phyloP scores from a whole-genome alignment of 2,888 invertebrate genomes.

The Tetragonisca angustula region DNA sequence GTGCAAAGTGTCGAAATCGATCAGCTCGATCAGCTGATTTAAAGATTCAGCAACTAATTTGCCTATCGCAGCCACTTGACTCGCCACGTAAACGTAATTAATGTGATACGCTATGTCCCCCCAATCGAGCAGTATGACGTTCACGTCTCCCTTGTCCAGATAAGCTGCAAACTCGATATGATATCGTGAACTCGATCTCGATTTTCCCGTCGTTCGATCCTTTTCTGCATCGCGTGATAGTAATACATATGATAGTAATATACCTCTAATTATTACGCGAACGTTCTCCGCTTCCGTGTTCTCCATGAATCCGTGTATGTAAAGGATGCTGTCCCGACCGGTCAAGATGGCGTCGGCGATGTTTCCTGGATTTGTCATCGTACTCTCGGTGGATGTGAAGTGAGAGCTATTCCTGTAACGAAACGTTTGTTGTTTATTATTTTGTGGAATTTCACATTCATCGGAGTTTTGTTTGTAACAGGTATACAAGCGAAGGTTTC shows the following conservation, averaged over 20 bases:
- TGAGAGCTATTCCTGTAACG: conserved; percentile 22
- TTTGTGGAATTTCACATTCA: background rate
- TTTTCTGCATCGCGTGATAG: conserved; percentile 9
- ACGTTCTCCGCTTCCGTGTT: conserved; percentile 5
- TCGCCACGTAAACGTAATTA: conserved; percentile 60
- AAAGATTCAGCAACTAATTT: conserved; percentile 59
- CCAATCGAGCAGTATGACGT: conserved; percentile 76
- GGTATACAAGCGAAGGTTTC: background rate
- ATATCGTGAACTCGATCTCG: background rate
- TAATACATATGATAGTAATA: conserved; percentile 17
- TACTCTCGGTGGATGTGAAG: background rate
- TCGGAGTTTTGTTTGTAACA: background rate
- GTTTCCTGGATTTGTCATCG: background rate
- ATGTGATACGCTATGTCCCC: conserved; percentile 65
- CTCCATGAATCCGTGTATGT: conserved; percentile 54
- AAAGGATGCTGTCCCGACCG: conserved; percentile 30
- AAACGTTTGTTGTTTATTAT: background rate
- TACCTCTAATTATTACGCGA: conserved; percentile 33
- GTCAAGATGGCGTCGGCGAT: conserved; percentile 5
- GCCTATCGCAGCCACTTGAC: conserved; percentile 56
- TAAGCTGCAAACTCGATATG: conserved; percentile 63
- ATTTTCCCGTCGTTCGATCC: background rate
- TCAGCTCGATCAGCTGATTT: conserved; percentile 52
- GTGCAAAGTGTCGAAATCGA: conserved; percentile 66
- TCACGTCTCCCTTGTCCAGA: conserved; percentile 69